Percentiles rank a stretch among this genome's conserved stretches.
Evolutionary conservation across 2,888 invertebrate genomes (phyloP).

Genomic region (Pristionchus exspectatus): DNA sequence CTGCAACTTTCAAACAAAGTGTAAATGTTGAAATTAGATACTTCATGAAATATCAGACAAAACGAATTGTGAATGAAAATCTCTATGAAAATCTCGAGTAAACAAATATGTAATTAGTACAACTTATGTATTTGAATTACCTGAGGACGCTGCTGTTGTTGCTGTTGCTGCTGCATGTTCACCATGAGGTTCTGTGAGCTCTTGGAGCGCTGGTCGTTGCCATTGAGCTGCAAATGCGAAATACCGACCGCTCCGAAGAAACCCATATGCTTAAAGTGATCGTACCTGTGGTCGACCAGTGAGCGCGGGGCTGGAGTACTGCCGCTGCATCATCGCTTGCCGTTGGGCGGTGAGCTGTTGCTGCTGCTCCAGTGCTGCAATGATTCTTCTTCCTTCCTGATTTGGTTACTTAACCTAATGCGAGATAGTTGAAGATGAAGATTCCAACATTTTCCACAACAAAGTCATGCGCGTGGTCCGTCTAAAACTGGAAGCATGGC

Average conservation of each 20-base stretch:
- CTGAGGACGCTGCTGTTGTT: constrained; percentile 20
- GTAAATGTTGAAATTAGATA: neutral
- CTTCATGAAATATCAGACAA: too few relatives aligned
- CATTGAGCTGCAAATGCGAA: neutral
- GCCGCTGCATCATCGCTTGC: constrained; percentile 50
- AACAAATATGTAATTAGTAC: too few relatives aligned
- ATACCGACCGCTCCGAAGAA: neutral
- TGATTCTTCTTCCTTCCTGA: neutral
- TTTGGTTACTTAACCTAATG: neutral
- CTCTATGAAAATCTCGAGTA: too few relatives aligned
- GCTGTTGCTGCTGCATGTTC: constrained; percentile 11
- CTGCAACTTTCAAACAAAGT: neutral
- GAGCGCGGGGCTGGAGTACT: constrained; percentile 11
- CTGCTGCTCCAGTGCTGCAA: constrained; percentile 7
- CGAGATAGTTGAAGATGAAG: neutral
- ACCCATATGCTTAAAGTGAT: neutral
- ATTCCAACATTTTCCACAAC: neutral
- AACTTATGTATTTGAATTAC: neutral
- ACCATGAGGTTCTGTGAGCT: constrained; percentile 48
- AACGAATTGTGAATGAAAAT: too few relatives aligned
- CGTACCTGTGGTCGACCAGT: neutral
- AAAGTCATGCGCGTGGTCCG: neutral
- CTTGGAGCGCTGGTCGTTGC: constrained; percentile 43
- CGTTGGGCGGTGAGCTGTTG: constrained; percentile 31
- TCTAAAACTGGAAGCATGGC: neutral